Base-by-base conservation (phyloP, 2,113 vertebrate genomes). In the Actenoides lindsayi region DNA sequence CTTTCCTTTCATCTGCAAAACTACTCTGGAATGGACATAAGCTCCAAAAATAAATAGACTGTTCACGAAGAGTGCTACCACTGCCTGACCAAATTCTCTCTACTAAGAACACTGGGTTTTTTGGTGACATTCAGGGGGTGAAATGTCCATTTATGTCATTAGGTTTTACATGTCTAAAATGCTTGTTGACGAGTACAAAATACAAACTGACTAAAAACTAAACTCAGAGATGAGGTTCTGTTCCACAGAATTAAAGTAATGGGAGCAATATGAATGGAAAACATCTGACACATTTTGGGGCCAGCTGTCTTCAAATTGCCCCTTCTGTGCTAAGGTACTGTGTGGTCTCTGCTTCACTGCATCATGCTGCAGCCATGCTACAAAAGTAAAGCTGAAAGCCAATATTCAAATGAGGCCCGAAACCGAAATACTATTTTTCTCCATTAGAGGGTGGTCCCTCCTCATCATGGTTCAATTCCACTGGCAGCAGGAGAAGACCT, bases 391-490 rank as follows among this genome's bases (percentile, higher is more conserved):
- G 69, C 46, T 76, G 77, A 78, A 67, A 96, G 81, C 89, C 93
- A 83, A 56, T 76, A 88, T 85, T 95, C 89, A 96, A 51, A 92
- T 78, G 68, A 96, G 39, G 31, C 78, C 76, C 0, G 3, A 54
- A 90, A 37, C 27, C 2, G 79, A 93, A 96, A 92, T 91, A 89
- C 93, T 92, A 46, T 53, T 63, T 94, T 84, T 82, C 91, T 90
- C 87, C 84, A 77, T 73, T 86, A 96, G 96, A 96, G 97, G 94
- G 95, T 95, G 95, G 92, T 93, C 93, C 92, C 80, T 89, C 23
- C 87, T 96, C 83, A 77, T 84, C 85, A 37, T 25, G 86, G 78
- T 82, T 97, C 97, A 81, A 70, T 87, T 93, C 62, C 91, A 93
- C 92, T 87, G 94, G 85, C 92, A 96, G 93, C 73, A 94, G 64